These are phyloP conservation scores for Lycaon pictus DNA, from an alignment of 2,113 vertebrate species.

Conservation along the genomic window DNA sequence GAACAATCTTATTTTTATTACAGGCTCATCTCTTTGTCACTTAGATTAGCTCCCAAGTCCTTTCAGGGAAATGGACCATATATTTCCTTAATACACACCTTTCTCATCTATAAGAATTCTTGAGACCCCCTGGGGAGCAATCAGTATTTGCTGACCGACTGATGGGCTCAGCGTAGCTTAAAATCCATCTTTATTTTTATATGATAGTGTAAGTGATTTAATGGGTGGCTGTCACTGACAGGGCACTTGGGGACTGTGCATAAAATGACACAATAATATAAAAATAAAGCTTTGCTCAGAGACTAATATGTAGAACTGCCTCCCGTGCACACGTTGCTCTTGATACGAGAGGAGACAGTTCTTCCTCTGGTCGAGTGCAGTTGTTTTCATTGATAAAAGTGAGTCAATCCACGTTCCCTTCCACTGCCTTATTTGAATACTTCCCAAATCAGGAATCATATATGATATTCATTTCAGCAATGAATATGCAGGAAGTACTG, in stretches of 20 bases:
- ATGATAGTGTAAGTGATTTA: slow-evolving; percentile 83
- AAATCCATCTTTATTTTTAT: slow-evolving; percentile 83
- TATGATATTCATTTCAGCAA: slow-evolving; percentile 71
- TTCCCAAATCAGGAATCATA: slow-evolving; percentile 58
- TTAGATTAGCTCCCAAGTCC: slow-evolving; percentile 33
- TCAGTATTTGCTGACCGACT: slow-evolving; percentile 71
- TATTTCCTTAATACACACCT: slow-evolving; percentile 37
- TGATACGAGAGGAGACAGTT: slow-evolving; percentile 22
- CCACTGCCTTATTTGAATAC: slow-evolving; percentile 57
- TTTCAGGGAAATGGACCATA: slow-evolving; percentile 37
- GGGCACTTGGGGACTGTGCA: slow-evolving; percentile 72
- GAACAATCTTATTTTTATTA: slow-evolving; percentile 29
- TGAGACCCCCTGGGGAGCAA: slow-evolving; percentile 47
- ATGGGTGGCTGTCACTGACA: slow-evolving; percentile 81
- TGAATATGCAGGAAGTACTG: slow-evolving; percentile 75
- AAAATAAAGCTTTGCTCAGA: slow-evolving; percentile 77
- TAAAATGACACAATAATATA: slow-evolving; percentile 80
- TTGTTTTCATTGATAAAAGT: slow-evolving; percentile 77
- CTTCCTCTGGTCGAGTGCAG: slow-evolving; percentile 55
- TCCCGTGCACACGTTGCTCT: not conserved
- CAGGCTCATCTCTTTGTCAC: slow-evolving; percentile 5
- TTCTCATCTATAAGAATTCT: slow-evolving; percentile 39
- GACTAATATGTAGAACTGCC: slow-evolving; percentile 53
- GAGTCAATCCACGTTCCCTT: slow-evolving; percentile 66
- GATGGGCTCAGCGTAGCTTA: slow-evolving; percentile 75